Conservation (phyloP, 2,113 vertebrate genomes). For the Ovis canadensis region DNA sequence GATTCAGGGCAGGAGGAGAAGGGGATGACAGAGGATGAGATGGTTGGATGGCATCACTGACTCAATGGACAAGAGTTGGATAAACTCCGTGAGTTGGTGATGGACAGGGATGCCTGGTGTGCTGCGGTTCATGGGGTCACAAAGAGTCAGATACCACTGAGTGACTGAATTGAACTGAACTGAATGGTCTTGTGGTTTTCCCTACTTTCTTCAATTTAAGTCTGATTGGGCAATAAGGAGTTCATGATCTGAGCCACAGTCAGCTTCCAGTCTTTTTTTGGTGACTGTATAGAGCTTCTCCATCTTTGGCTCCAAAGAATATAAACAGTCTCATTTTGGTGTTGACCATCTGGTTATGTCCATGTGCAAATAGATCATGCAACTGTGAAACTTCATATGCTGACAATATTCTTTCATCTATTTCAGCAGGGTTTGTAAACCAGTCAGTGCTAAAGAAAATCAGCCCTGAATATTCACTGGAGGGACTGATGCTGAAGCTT, state of each 20-base stretch:
- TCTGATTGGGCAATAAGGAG: not conserved
- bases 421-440: not conserved
- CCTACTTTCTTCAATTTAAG: not conserved
- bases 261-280: not conserved
- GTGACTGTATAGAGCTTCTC: not conserved
- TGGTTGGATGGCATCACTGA: not conserved
- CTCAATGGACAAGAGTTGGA: not conserved
- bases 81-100: not conserved
- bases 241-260: not conserved
- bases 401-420: not conserved
- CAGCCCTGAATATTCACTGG: not conserved
- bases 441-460: not conserved
- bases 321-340: not conserved
- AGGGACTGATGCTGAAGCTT: not conserved
- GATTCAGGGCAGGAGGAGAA: not conserved
- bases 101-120: not conserved
- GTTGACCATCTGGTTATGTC: not conserved
- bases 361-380: not conserved
- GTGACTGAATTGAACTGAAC: not conserved
- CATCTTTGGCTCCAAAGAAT: not conserved
- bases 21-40: not conserved
- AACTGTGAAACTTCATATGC: not conserved
- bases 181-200: not conserved
- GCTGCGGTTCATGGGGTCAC: rapidly evolving
- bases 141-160: not conserved